Evolutionary conservation across 1,140 invertebrate species (phyloP), one percentile per base, ranked within the genome.

Genomic region (Portunus trituberculatus): DNA sequence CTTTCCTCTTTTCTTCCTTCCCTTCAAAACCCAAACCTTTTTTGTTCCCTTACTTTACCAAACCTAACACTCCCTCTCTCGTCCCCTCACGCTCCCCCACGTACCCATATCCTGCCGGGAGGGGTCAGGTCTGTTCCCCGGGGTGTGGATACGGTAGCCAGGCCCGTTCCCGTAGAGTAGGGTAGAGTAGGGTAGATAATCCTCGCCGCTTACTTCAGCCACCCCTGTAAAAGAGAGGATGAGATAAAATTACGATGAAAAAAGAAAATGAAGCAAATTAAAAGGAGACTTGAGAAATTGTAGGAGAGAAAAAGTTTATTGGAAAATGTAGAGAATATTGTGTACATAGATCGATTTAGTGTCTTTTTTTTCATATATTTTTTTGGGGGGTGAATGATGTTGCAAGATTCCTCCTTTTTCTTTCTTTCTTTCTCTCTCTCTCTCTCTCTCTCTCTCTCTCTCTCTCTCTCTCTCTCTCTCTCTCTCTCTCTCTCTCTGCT

Each of bases 131-230:
- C 97, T 97, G 97, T 1, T 97, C 97, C 48, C 96, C 31, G 28
- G 76, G 97, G 0, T 98, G 98, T 2, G 93, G 0, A 16, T 16
- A 1, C 93, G 95, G 82, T 92, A 96, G 0, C 96, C 96, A 0
- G 98, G 98, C 0, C 98, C 98, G 6, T 98, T 99, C 89, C 98
- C 98, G 96, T 99, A 99, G 0, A 98, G 97, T 4, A 99, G 97
- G 0, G 98, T 98, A 0, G 98, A 99, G 96, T 98, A 99, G 0
- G 98, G 98, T 3, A 98, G 97, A 20, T 97, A 97, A 96, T 99
- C 98, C 29, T 96, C 96, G 39, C 93, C 94, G 83, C 93, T 96
- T 16, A 91, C 67, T 84, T 95, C 94, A 0, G 93, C 96, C 3
- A 96, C 67, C 59, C 96, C 96, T 96, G 94, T 12, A 20, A 10